These are phyloP conservation scores for Acrocephalus kingi DNA, from an alignment of 2,113 vertebrate species.

Conservation along the genomic window DNA sequence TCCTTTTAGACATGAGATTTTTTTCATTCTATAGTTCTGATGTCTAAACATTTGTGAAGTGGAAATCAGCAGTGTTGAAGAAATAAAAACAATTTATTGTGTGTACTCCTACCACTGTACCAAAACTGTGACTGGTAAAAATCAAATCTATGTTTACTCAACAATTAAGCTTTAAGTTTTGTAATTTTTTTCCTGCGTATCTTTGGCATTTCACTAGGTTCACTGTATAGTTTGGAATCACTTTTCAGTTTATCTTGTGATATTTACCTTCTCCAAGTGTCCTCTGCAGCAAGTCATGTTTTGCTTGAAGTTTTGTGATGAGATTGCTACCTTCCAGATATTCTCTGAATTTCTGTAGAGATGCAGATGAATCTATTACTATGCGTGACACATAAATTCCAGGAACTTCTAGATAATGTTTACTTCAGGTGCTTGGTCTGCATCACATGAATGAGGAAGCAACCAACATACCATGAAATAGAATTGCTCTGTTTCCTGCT, in stretches of 20 bases:
- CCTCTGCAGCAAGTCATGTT: conserved; percentile 95
- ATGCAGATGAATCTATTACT: conserved; percentile 64
- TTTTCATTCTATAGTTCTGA: not conserved
- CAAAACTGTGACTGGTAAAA: not conserved
- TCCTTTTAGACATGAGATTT: not conserved
- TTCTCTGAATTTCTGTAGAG: conserved; percentile 96
- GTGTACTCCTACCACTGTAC: not conserved
- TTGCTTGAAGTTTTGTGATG: conserved; percentile 98
- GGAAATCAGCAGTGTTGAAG: not conserved
- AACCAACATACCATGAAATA: conserved; percentile 90
- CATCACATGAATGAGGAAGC: not conserved
- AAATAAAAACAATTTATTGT: not conserved
- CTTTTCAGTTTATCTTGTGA: not conserved
- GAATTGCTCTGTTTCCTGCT: conserved; percentile 98
- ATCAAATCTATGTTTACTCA: not conserved
- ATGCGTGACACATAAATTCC: not conserved
- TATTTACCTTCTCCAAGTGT: conserved; percentile 91
- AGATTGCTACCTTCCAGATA: conserved; percentile 98
- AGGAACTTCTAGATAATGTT: not conserved
- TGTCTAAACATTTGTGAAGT: not conserved
- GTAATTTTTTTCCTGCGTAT: not conserved
- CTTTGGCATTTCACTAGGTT: not conserved
- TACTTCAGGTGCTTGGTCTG: not conserved
- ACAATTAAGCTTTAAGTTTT: not conserved
- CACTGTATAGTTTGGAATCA: not conserved